These are phyloP conservation scores for Eupristina koningsbergeri DNA, from an alignment of 1,140 invertebrate genomes.

Conservation along the genomic window DNA sequence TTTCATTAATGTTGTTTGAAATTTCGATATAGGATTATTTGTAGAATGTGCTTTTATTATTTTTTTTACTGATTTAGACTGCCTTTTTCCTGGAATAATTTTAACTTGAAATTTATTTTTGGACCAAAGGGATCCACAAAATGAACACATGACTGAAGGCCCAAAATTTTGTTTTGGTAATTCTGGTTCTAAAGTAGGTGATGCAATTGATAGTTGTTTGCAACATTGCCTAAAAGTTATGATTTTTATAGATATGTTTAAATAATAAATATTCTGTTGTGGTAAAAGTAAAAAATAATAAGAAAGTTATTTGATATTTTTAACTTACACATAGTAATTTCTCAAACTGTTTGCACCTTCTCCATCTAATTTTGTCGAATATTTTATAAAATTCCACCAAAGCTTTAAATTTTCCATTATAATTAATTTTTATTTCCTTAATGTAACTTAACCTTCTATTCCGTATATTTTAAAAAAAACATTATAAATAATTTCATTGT, in stretches of 20 bases:
- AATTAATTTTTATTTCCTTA: neutral
- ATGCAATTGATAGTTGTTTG: conserved; percentile 45
- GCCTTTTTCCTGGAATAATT: conserved; percentile 56
- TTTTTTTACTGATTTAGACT: conserved; percentile 56
- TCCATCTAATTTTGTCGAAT: conserved; percentile 53
- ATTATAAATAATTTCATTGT: too few relatives aligned
- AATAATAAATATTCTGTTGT: conserved; percentile 25
- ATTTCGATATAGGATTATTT: conserved; percentile 55
- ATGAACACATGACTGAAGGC: conserved; percentile 60
- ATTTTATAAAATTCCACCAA: conserved; percentile 61
- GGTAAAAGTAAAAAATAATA: neutral
- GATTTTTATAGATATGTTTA: conserved; percentile 33
- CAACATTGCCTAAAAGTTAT: conserved; percentile 60
- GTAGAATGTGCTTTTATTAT: conserved; percentile 45
- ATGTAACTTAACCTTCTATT: conserved; percentile 9
- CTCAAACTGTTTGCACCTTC: conserved; percentile 49
- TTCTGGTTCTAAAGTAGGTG: too few relatives aligned
- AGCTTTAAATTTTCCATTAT: conserved; percentile 59
- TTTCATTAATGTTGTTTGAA: conserved; percentile 54
- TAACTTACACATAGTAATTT: conserved; percentile 61
- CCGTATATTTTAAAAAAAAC: too few relatives aligned
- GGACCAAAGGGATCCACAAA: conserved; percentile 66
- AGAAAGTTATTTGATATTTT: conserved; percentile 1
- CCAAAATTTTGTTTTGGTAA: conserved; percentile 63
- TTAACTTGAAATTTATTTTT: conserved; percentile 57